Evolutionary conservation across 2,113 vertebrate genomes (phyloP).

Genomic region (Thryonomys swinderianus): DNA sequence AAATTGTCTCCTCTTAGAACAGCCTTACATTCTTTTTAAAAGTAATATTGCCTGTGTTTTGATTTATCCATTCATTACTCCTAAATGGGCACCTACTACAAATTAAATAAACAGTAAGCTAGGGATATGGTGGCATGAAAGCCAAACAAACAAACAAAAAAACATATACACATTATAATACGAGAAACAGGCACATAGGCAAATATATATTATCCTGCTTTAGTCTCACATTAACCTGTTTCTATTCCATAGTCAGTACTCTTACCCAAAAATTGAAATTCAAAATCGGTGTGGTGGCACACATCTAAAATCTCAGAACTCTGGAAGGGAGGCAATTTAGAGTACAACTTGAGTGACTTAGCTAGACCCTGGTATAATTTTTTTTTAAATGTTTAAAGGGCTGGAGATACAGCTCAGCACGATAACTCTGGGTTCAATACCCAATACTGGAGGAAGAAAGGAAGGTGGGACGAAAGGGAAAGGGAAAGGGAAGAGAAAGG

Average conservation of each 20-base stretch:
- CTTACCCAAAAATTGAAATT: neutral
- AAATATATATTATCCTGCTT: neutral
- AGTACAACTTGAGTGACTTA: neutral
- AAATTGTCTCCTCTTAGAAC: neutral
- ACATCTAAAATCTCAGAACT: neutral
- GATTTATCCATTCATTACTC: neutral
- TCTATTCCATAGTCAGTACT: slow-evolving; percentile 16
- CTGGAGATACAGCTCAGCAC: neutral
- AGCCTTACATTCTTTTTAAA: neutral
- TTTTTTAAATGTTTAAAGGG: neutral
- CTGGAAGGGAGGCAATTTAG: neutral
- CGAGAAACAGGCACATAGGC: neutral
- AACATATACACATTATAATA: neutral
- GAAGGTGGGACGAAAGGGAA: neutral
- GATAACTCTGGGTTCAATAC: neutral
- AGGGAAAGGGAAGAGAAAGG: neutral
- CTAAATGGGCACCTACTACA: neutral
- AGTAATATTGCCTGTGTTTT: neutral
- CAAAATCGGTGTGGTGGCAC: neutral
- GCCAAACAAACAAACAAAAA: neutral
- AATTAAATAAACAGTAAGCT: neutral
- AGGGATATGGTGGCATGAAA: neutral
- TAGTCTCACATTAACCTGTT: slow-evolving; percentile 8
- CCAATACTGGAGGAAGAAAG: neutral
- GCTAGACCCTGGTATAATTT: neutral